A percentile compares a stretch with the other conserved stretches of the same genome.
Conservation (phyloP, 2,797 vertebrate genomes). For the Lemur catta region DNA sequence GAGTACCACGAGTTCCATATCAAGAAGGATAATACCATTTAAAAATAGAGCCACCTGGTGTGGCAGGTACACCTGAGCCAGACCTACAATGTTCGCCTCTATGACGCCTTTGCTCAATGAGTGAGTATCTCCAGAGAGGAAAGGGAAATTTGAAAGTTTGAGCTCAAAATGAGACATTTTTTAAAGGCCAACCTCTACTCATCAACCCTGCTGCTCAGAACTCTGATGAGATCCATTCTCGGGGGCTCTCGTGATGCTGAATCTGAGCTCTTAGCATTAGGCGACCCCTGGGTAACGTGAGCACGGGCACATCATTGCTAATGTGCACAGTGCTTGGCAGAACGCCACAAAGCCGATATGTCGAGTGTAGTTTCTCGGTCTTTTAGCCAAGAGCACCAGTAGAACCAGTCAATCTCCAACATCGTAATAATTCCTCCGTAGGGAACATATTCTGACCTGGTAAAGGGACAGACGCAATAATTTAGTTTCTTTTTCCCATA, state of each 20-base stretch:
- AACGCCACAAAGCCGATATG: not conserved
- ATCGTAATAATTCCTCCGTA: not conserved
- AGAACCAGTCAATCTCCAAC: not conserved
- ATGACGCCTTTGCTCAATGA: not conserved
- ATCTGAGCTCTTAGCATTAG: not conserved
- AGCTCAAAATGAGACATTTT: not conserved
- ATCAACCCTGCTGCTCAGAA: constrained; percentile 4
- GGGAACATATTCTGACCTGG: not conserved
- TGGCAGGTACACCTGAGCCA: not conserved
- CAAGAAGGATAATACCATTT: not conserved
- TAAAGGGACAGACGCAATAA: constrained; percentile 10
- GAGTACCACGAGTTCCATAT: not conserved
- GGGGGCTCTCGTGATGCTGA: not conserved
- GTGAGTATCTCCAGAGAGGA: not conserved
- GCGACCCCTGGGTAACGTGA: not conserved
- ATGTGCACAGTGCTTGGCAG: constrained; percentile 2
- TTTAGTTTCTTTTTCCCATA: constrained; percentile 54
- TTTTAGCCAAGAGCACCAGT: not conserved
- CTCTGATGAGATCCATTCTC: not conserved
- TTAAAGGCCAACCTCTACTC: not conserved
- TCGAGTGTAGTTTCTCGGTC: not conserved
- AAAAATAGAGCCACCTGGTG: not conserved
- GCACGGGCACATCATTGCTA: not conserved
- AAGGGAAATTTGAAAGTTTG: not conserved
- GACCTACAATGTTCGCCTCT: not conserved